Conservation (phyloP, 1,140 invertebrate genomes). For the Bradynema listronoti region DNA sequence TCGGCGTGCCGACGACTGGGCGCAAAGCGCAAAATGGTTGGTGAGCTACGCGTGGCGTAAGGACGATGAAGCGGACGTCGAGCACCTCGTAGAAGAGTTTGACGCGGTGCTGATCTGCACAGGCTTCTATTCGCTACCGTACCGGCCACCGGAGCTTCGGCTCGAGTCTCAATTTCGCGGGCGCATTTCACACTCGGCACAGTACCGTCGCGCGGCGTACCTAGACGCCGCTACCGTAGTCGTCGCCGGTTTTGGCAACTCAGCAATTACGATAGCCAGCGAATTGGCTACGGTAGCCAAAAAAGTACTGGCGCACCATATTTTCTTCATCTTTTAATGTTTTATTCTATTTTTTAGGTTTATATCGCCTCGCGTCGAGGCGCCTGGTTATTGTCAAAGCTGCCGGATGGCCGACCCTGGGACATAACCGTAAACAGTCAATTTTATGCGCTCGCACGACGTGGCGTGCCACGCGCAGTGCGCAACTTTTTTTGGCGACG, state of each 20-base stretch:
- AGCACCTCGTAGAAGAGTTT: constrained; percentile 18
- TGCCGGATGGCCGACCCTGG: constrained; percentile 4
- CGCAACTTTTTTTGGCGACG: not conserved
- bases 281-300: constrained; percentile 4
- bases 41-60: not conserved
- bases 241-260: constrained; percentile 15
- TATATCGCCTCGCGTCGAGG: constrained; percentile 12
- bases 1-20: too few species aligned
- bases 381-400: constrained; percentile 2
- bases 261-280: constrained; percentile 7
- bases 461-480: not conserved
- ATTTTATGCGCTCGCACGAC: constrained; percentile 4
- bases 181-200: constrained; percentile 11
- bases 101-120: constrained; percentile 18
- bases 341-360: constrained; percentile 5
- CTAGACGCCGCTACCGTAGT: constrained; percentile 5
- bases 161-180: constrained; percentile 13
- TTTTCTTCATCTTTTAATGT: not conserved
- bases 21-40: too few species aligned
- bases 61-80: not conserved
- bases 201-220: constrained; percentile 1
- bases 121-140: constrained; percentile 4
- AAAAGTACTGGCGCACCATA: not conserved
- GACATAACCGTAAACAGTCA: constrained; percentile 8
- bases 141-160: constrained; percentile 15